Evolutionary conservation across 2,888 invertebrate species (phyloP).

Genomic region (Apamea epomidion): DNA sequence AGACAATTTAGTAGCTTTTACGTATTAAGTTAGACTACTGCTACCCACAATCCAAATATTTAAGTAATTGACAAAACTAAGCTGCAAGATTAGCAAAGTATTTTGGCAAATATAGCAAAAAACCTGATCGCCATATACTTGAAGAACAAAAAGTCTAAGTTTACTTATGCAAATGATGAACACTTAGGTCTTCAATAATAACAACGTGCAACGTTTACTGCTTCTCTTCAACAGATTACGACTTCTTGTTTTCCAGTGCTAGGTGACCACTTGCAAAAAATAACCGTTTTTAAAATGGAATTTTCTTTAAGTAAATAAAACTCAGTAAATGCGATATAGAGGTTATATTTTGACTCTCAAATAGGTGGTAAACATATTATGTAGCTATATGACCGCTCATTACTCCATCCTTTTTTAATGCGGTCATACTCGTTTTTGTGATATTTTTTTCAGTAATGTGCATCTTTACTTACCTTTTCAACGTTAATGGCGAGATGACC

Average conservation of each 20-base stretch:
- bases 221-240: neutral
- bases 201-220: no score
- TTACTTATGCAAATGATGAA: constrained; percentile 13
- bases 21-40: no score
- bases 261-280: neutral
- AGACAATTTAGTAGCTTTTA: no score
- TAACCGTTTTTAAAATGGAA: neutral
- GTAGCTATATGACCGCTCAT: neutral
- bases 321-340: neutral
- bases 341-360: neutral
- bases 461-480: neutral
- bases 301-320: neutral
- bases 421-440: no score
- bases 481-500: neutral
- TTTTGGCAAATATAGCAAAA: constrained; percentile 13
- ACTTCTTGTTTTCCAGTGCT: neutral
- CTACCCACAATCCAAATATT: neutral
- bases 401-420: no score
- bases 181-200: neutral
- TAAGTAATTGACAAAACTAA: neutral
- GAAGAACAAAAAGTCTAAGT: constrained; percentile 6
- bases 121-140: neutral
- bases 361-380: neutral
- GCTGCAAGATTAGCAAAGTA: neutral
- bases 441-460: neutral